Evolutionary conservation across 2,797 vertebrate genomes (phyloP).

Genomic region (Scolopax bukidnonensis): DNA sequence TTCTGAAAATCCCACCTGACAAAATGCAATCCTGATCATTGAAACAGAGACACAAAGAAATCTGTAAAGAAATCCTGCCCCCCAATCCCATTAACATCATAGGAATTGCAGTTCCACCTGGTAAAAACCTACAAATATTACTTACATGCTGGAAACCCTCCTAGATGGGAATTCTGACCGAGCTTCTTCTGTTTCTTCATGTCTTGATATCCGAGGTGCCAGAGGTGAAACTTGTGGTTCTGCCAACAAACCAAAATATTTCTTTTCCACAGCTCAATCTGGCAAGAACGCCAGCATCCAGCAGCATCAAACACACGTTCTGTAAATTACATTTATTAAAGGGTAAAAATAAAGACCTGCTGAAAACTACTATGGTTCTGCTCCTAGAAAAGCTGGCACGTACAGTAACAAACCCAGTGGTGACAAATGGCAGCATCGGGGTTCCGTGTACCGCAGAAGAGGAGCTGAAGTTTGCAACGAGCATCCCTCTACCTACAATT

Average conservation of each 20-base stretch:
- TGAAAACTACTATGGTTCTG: not conserved
- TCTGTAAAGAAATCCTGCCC: not conserved
- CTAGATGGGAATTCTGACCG: not conserved
- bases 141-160: conserved; percentile 33
- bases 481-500: fast-evolving
- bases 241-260: conserved; percentile 41
- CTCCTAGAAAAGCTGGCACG: fast-evolving
- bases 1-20: not conserved
- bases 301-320: not conserved
- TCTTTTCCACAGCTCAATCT: not conserved
- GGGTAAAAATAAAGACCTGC: not conserved
- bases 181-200: not conserved
- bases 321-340: not conserved
- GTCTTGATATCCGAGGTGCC: not conserved
- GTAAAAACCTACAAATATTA: not conserved
- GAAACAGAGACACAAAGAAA: not conserved
- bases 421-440: fast-evolving
- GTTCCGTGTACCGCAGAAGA: fast-evolving
- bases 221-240: conserved; percentile 57
- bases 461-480: not conserved
- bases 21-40: not conserved
- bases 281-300: not conserved
- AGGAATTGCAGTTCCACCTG: not conserved
- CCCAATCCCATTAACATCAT: fast-evolving
- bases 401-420: not conserved